Evolutionary conservation across 1,140 invertebrate species (phyloP).

Genomic region (Drosophila willistoni): DNA sequence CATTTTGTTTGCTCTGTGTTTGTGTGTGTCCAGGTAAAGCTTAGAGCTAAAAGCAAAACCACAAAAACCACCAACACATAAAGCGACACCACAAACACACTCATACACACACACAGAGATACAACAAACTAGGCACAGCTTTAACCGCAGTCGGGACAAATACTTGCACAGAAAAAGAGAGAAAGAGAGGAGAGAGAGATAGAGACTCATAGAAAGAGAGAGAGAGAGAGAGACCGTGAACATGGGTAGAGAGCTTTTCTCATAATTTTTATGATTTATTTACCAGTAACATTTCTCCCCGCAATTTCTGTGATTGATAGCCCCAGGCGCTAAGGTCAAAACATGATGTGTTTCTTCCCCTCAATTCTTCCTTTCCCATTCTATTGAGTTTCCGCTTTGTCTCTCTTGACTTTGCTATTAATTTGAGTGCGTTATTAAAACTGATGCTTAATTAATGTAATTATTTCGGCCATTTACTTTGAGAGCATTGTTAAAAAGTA

Average conservation of each 20-base stretch:
- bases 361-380: background rate
- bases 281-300: conserved; percentile 44
- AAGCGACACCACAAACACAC: conserved; percentile 43
- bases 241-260: conserved; percentile 15
- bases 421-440: conserved; percentile 58
- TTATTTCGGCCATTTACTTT: conserved; percentile 63
- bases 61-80: conserved; percentile 69
- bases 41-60: conserved; percentile 63
- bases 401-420: conserved; percentile 45
- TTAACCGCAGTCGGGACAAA: conserved; percentile 51
- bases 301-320: conserved; percentile 70
- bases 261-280: conserved; percentile 71
- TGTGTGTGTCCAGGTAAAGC: conserved; percentile 43
- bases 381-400: background rate
- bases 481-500: conserved; percentile 29
- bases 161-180: conserved; percentile 1
- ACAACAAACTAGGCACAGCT: conserved; percentile 45
- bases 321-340: conserved; percentile 35
- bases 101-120: conserved; percentile 28
- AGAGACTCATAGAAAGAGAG: background rate
- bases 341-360: conserved; percentile 4
- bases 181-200: background rate
- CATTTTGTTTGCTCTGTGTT: conserved; percentile 25
- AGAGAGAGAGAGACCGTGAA: background rate
- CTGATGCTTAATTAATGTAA: conserved; percentile 70